Conservation (phyloP, 2,113 vertebrate genomes). For the Patagioenas fasciata region DNA sequence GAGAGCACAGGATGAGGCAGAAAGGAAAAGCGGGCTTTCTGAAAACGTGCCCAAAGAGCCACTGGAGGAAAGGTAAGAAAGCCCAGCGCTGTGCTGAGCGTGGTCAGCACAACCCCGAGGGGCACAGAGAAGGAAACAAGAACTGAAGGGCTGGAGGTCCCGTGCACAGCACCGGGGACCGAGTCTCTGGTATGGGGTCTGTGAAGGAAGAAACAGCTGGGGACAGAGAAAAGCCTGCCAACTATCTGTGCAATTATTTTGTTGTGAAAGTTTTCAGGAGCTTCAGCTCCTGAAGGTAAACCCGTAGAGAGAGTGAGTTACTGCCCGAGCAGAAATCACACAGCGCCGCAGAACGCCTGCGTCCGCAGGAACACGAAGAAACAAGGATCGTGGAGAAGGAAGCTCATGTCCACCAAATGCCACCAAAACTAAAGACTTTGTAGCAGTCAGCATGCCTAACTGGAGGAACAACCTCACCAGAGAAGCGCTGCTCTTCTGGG, state of each 20-base stretch:
- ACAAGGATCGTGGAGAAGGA: neutral
- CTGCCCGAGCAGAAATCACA: neutral
- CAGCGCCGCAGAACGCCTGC: neutral
- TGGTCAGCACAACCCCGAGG: neutral
- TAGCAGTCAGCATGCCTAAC: neutral
- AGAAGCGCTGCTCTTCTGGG: neutral
- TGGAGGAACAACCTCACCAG: neutral
- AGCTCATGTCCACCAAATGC: neutral
- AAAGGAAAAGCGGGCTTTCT: neutral
- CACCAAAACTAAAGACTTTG: neutral
- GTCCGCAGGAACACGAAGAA: neutral
- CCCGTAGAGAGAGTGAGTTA: neutral
- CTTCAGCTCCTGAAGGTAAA: neutral
- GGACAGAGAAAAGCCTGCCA: neutral
- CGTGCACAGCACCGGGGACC: no score
- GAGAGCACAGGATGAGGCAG: neutral
- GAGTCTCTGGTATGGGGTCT: neutral
- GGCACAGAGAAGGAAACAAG: neutral
- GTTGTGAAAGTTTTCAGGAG: neutral
- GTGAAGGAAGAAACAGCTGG: neutral
- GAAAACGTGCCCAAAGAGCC: neutral
- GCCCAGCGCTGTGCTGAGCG: neutral
- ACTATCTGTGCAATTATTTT: neutral
- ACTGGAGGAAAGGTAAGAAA: neutral
- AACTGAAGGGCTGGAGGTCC: neutral